A percentile compares a stretch with the other conserved stretches of the same genome.
Conservation (phyloP, 2,113 vertebrate genomes). For the Oreamnos americanus region DNA sequence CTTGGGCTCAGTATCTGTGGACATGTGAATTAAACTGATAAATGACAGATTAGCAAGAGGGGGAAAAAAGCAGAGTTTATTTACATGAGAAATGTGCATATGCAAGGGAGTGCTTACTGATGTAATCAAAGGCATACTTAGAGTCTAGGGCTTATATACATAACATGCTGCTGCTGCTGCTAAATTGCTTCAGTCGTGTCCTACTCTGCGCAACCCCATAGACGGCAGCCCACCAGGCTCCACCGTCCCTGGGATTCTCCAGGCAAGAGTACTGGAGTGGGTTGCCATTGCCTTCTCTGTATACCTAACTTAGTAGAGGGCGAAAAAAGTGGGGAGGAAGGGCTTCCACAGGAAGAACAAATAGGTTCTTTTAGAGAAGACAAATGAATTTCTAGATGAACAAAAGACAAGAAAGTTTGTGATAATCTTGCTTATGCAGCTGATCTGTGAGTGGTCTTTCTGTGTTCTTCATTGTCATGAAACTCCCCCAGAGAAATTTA, state of each 20-base stretch:
- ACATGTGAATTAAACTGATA: not conserved
- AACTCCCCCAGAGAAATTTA: not conserved
- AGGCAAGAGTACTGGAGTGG: not conserved
- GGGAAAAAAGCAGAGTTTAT: not conserved
- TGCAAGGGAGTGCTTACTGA: not conserved
- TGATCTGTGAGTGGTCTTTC: not conserved
- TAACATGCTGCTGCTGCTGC: not conserved
- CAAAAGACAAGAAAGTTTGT: not conserved
- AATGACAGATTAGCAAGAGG: not conserved
- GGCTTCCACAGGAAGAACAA: not conserved
- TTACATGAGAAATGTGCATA: not conserved
- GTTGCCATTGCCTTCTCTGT: not conserved
- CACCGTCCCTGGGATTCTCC: not conserved
- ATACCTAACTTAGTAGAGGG: not conserved
- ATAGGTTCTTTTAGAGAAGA: not conserved
- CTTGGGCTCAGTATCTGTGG: not conserved
- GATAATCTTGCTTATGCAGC: not conserved
- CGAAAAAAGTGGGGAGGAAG: not conserved
- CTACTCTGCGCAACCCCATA: not conserved
- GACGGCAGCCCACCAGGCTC: not conserved
- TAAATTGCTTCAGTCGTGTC: not conserved
- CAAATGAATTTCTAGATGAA: not conserved
- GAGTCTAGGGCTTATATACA: not conserved
- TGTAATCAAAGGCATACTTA: not conserved
- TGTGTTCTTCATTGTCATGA: not conserved